A percentile compares a stretch with the other conserved stretches of the same genome.
Conservation (phyloP, 2,888 invertebrate genomes). For the Agrochola litura region DNA sequence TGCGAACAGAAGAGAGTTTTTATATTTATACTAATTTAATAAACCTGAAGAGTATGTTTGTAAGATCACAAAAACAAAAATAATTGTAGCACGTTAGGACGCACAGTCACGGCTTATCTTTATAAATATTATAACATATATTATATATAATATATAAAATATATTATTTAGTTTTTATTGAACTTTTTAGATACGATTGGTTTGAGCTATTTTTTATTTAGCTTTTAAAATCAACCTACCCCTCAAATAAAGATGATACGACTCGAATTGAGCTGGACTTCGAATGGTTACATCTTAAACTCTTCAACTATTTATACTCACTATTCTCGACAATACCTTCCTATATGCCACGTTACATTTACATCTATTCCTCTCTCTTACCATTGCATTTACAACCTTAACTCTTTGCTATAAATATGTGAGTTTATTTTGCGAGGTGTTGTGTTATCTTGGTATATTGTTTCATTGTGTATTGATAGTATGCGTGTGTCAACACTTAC, state of each 20-base stretch:
- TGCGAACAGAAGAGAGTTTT: too few relatives aligned
- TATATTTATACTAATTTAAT: too few relatives aligned
- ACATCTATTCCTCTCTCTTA: constrained; percentile 7
- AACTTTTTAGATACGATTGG: not conserved
- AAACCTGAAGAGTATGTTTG: too few relatives aligned
- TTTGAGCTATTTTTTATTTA: not conserved
- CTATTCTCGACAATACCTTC: constrained; percentile 72
- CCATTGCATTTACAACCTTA: constrained; percentile 53
- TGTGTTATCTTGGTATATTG: constrained; percentile 21
- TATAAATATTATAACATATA: not conserved
- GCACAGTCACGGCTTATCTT: not conserved
- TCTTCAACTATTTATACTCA: constrained; percentile 81
- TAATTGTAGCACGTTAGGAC: too few relatives aligned
- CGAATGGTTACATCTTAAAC: constrained; percentile 76
- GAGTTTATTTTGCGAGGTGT: not conserved
- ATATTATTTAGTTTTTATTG: not conserved
- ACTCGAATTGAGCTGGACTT: constrained; percentile 67
- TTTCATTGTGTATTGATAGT: constrained; percentile 61
- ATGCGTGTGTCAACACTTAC: constrained; percentile 65
- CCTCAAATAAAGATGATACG: constrained; percentile 63
- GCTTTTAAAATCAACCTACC: constrained; percentile 19
- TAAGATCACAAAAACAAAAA: too few relatives aligned
- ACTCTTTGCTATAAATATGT: not conserved
- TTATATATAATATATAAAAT: too few relatives aligned
- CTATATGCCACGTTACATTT: constrained; percentile 58